Evolutionary conservation across 2,797 vertebrate species (phyloP).

Genomic region (Chaenodraco wilsoni): DNA sequence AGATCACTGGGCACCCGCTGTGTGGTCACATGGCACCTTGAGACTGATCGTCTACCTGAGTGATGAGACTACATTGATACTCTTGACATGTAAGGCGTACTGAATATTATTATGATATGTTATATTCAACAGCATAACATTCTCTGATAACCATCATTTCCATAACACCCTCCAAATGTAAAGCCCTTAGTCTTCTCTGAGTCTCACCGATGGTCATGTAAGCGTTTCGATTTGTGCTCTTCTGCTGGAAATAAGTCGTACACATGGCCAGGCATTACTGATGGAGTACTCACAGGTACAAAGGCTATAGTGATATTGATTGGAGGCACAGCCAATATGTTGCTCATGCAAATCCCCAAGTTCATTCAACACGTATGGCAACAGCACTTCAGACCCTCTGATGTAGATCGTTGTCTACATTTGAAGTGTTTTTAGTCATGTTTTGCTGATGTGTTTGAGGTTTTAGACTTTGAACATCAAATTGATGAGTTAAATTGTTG

Average conservation of each 20-base stretch:
- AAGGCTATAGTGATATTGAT: slow-evolving; percentile 35
- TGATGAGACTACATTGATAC: no score
- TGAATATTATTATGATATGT: no score
- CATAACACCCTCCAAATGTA: slow-evolving; percentile 25
- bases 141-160: no score
- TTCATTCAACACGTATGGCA: not conserved
- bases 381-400: not conserved
- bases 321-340: slow-evolving; percentile 13
- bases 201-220: slow-evolving; percentile 30
- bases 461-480: not conserved
- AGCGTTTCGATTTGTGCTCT: slow-evolving; percentile 39
- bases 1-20: no score
- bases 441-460: not conserved
- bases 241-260: slow-evolving; percentile 37
- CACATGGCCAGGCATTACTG: slow-evolving; percentile 44
- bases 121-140: no score
- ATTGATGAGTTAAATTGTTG: not conserved
- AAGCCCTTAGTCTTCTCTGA: slow-evolving; percentile 17
- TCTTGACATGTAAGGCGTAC: no score
- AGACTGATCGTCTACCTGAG: no score
- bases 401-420: not conserved
- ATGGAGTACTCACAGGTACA: slow-evolving; percentile 39
- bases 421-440: not conserved
- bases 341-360: not conserved
- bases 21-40: no score